Evolutionary conservation across 2,113 vertebrate species (phyloP), one percentile per base, ranked within the genome.

Genomic region (Butastur rufipennis): DNA sequence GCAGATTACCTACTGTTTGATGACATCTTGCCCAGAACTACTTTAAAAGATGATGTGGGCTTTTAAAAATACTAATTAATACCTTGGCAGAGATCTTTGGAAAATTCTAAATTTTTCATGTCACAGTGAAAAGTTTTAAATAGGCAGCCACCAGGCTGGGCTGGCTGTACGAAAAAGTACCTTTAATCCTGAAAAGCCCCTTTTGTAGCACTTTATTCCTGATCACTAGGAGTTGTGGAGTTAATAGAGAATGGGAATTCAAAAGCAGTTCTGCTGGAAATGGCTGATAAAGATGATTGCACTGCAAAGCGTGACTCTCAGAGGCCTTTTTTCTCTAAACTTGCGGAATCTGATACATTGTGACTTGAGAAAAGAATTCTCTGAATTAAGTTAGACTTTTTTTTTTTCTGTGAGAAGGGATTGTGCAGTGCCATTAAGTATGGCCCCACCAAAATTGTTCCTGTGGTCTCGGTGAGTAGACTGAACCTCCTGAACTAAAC

Each of bases 61-160:
- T 81, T 95, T 93, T 43, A 81, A 90, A 91, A 91, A n/a, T 66
- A 42, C 79, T 91, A 96, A 96, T 97, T 95, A 96, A 88, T 91
- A 86, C 56, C n/a, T 71, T 61, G 48, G 89, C 48, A 75, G 62
- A 70, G 68, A 22, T 55, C 70, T 47, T 77, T 66, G 83, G 56
- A 84, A 62, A 90, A 71, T 16, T 43, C 15, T 19, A 10, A 27
- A 7, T 34, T 91, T 91, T 92, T 74, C 1, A 1, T 31, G 71
- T 71, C 53, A 36, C 31, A 38, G 40, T 19, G 68, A 88, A 75
- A 85, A 67, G 36, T 89, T 96, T 91, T 59, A 74, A 97, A 61
- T 65, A 66, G 93, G 68, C 61, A 63, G 23, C 32, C 29, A 25
- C 31, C 38, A 42, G 74, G 40, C 59, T 90, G 83, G 88, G 50